Percentiles rank a stretch among this genome's conserved stretches.
Conservation (phyloP, 64 coral and sea anemone species). For the Pocillopora verrucosa region DNA sequence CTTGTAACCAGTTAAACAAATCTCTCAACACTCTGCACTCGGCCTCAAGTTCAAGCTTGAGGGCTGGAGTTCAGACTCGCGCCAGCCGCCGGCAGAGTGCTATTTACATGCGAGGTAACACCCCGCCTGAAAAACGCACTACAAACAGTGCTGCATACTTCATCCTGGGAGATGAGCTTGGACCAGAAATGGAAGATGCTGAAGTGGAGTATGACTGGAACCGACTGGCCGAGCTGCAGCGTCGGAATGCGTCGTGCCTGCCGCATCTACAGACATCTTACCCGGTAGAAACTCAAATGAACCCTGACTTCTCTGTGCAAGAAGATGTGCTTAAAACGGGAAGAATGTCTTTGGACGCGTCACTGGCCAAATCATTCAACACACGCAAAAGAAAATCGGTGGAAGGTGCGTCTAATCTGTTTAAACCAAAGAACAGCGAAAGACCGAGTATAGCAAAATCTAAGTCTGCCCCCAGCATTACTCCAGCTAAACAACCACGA, state of each 20-base stretch:
- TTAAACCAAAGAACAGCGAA: neutral
- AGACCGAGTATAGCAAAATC: constrained; percentile 11
- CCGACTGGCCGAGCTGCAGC: constrained; percentile 65
- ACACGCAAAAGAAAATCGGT: constrained; percentile 26
- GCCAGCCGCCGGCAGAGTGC: constrained; percentile 69
- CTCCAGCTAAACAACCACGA: constrained; percentile 28
- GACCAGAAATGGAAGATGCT: constrained; percentile 55
- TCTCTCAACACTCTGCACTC: constrained; percentile 43
- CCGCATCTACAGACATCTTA: constrained; percentile 67
- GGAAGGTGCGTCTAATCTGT: neutral
- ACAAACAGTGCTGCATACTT: constrained; percentile 56
- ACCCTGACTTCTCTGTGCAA: constrained; percentile 12
- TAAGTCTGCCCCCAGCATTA: constrained; percentile 35
- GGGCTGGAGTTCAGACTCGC: constrained; percentile 17
- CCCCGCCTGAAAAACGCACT: constrained; percentile 43
- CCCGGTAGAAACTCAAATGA: constrained; percentile 61
- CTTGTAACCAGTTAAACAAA: neutral
- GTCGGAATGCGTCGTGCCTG: constrained; percentile 51
- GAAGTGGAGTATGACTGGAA: constrained; percentile 46
- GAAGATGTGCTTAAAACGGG: constrained; percentile 25
- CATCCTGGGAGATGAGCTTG: constrained; percentile 46
- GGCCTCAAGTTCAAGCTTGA: constrained; percentile 38
- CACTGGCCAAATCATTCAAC: constrained; percentile 5
- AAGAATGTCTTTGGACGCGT: constrained; percentile 42
- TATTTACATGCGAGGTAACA: constrained; percentile 54